These are phyloP conservation scores for Rambutsinella grinnellia DNA, from an alignment of 2,888 invertebrate genomes.

Conservation along the genomic window DNA sequence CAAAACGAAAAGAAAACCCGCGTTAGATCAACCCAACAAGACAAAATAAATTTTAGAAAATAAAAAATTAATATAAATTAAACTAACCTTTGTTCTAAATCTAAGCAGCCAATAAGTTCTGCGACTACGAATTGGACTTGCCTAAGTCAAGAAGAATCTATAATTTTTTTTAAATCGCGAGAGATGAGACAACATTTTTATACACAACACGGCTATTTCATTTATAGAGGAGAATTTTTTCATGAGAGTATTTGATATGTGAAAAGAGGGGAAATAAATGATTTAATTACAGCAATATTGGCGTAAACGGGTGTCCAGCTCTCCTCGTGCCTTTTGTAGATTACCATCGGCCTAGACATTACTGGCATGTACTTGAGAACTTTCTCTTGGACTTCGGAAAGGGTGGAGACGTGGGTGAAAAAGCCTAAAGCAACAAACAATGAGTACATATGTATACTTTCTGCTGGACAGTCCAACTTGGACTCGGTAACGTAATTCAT, in stretches of 20 bases:
- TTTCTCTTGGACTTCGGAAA: constrained; percentile 97
- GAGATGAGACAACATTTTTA: too few relatives aligned
- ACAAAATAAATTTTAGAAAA: neutral
- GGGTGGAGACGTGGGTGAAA: constrained; percentile 95
- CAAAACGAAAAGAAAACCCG: neutral
- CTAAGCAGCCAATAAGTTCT: constrained; percentile 54
- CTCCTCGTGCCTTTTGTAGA: constrained; percentile 79
- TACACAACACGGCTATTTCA: too few relatives aligned
- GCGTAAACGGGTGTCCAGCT: constrained; percentile 98
- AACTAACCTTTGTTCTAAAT: constrained; percentile 55
- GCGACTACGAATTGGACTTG: constrained; percentile 51
- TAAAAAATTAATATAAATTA: neutral
- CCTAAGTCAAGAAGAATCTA: too few relatives aligned
- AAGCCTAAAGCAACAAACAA: too few relatives aligned
- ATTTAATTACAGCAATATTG: constrained; percentile 85
- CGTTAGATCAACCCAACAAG: neutral
- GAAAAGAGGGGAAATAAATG: too few relatives aligned
- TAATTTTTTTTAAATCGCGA: neutral
- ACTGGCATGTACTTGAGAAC: constrained; percentile 97
- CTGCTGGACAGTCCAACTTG: too few relatives aligned
- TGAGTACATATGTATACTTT: too few relatives aligned
- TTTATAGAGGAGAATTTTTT: too few relatives aligned
- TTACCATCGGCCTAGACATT: constrained; percentile 78
- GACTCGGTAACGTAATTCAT: neutral
- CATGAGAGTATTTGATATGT: too few relatives aligned